Evolutionary conservation across 2,797 vertebrate species (phyloP).

Genomic region (Epinephelus awoara): DNA sequence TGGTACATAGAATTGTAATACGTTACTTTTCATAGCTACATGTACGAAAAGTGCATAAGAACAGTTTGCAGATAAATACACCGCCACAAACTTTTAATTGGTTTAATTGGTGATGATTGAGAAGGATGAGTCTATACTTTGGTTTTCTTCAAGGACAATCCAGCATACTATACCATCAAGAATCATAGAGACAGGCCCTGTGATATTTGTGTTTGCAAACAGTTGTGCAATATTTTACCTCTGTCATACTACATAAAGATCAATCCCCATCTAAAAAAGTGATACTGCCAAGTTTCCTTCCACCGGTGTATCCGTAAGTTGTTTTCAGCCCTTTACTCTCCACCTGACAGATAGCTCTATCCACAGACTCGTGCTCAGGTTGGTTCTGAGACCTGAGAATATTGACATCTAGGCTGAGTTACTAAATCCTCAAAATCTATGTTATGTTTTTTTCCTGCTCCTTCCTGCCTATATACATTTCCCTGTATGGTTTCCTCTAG

Average conservation of each 20-base stretch:
- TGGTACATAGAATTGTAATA: too few species aligned
- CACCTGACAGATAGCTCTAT: constrained; percentile 45
- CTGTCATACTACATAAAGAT: not conserved
- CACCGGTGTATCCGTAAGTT: constrained; percentile 22
- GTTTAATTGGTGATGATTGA: too few species aligned
- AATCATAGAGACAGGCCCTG: not conserved
- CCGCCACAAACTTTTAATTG: too few species aligned
- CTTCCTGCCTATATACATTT: constrained; percentile 53
- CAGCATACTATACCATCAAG: too few species aligned
- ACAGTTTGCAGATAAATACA: too few species aligned
- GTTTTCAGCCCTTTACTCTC: constrained; percentile 38
- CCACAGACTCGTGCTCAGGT: constrained; percentile 41
- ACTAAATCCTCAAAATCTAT: constrained; percentile 67
- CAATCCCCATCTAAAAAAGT: constrained; percentile 12
- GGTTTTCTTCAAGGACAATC: too few species aligned
- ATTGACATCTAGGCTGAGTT: constrained; percentile 64
- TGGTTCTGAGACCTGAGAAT: constrained; percentile 58
- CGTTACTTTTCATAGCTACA: too few species aligned
- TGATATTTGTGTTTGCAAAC: constrained; percentile 31
- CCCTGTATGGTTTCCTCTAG: constrained; percentile 51
- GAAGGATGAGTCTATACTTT: too few species aligned
- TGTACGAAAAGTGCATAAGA: too few species aligned
- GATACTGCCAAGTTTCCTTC: constrained; percentile 23
- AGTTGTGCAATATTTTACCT: not conserved
- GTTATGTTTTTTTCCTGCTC: constrained; percentile 35